A percentile compares a stretch with the other conserved stretches of the same genome.
Conservation (phyloP, 1,140 invertebrate species). For the Pteromalus puparum region DNA sequence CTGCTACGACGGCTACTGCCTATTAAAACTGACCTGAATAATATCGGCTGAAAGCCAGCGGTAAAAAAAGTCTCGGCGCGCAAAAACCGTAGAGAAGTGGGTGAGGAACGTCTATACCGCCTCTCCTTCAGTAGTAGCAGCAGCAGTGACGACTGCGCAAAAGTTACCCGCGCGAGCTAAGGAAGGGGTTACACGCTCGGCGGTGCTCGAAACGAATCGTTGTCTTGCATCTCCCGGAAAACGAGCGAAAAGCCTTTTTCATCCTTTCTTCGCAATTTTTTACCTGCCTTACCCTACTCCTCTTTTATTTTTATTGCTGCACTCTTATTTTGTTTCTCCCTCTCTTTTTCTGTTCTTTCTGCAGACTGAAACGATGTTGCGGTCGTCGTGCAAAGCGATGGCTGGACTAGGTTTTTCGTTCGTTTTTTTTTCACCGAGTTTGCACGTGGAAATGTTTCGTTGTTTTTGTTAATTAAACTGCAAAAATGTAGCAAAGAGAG, state of each 20-base stretch:
- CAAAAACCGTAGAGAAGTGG: neutral
- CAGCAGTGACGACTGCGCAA: neutral
- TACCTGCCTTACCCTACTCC: neutral
- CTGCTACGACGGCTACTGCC: neutral
- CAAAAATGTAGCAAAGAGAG: too few relatives aligned
- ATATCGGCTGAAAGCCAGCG: neutral
- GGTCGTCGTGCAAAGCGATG: too few relatives aligned
- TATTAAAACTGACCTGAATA: constrained; percentile 23
- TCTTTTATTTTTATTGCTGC: neutral
- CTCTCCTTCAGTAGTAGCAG: too few relatives aligned
- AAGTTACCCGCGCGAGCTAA: neutral
- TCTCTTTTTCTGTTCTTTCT: neutral
- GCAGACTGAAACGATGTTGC: too few relatives aligned
- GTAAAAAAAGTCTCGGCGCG: neutral
- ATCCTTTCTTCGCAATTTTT: neutral
- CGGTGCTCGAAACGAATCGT: constrained; percentile 4
- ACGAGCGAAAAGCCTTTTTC: neutral
- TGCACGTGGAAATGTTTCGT: neutral
- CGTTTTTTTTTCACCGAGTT: neutral
- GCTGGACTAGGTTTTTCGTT: neutral
- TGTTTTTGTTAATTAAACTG: too few relatives aligned
- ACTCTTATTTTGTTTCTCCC: neutral
- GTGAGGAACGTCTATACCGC: too few relatives aligned
- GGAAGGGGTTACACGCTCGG: neutral
- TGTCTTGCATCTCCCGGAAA: neutral